Conservation (phyloP, 2,797 vertebrate genomes). For the Halcyon badia region DNA sequence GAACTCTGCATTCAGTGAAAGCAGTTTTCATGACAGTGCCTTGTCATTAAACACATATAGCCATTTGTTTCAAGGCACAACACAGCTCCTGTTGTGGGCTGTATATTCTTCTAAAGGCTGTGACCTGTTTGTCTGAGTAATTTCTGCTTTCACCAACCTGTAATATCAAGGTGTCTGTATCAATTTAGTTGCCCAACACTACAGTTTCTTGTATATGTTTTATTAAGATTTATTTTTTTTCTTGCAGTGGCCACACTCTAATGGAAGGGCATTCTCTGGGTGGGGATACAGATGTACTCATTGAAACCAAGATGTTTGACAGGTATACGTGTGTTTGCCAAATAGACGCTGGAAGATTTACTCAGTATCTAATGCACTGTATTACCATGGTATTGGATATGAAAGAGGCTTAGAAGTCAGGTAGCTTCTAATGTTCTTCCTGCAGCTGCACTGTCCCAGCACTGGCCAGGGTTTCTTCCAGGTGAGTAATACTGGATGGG, state of each 20-base stretch:
- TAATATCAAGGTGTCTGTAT: not conserved
- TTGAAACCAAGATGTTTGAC: not conserved
- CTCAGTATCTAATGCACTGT: not conserved
- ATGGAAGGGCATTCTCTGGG: not conserved
- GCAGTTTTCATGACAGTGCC: not conserved
- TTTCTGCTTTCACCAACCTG: not conserved
- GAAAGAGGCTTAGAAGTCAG: not conserved
- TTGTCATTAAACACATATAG: accelerated
- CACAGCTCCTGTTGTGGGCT: not conserved
- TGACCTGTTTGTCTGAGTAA: not conserved
- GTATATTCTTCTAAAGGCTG: not conserved
- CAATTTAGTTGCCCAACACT: not conserved
- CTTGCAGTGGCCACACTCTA: too few species aligned
- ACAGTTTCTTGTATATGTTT: too few species aligned
- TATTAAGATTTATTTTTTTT: too few species aligned
- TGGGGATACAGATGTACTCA: not conserved
- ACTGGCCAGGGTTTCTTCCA: not conserved
- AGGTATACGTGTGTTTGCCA: not conserved
- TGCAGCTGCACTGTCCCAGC: not conserved
- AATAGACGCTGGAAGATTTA: not conserved
- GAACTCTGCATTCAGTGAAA: not conserved
- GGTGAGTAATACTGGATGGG: not conserved
- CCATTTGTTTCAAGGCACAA: not conserved
- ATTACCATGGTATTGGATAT: not conserved
- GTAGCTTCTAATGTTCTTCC: not conserved